Conservation (phyloP, 2,888 invertebrate species). For the Heliconius hortense region DNA sequence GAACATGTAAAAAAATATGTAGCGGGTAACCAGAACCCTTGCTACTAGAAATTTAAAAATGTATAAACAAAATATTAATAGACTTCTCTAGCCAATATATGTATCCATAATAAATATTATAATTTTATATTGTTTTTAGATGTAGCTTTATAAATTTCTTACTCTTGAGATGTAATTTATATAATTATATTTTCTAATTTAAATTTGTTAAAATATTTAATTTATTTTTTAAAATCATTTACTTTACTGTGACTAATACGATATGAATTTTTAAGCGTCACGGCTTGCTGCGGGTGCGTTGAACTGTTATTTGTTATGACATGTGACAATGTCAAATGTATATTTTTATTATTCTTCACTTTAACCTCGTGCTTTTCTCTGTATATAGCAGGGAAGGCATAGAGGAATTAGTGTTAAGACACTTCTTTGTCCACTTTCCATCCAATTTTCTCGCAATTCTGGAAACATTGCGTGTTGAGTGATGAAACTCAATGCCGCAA, state of each 20-base stretch:
- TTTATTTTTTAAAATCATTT: neutral
- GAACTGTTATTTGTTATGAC: conserved; percentile 69
- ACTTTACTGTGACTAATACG: conserved; percentile 5
- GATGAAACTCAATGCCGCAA: neutral
- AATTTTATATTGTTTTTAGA: too few relatives aligned
- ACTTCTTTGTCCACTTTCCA: neutral
- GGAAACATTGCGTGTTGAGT: neutral
- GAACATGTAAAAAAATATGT: too few relatives aligned
- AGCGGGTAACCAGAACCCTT: too few relatives aligned
- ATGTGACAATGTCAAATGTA: conserved; percentile 60
- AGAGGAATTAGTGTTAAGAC: neutral
- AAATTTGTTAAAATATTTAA: neutral
- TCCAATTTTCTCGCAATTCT: neutral
- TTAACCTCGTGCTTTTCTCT: too few relatives aligned
- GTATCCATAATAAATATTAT: too few relatives aligned
- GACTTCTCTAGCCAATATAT: neutral
- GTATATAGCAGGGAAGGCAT: neutral
- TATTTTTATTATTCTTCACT: neutral
- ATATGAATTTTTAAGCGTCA: conserved; percentile 64
- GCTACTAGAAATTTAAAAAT: neutral
- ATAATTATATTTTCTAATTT: too few relatives aligned
- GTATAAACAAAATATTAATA: neutral
- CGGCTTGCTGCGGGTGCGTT: conserved; percentile 57
- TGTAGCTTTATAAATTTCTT: too few relatives aligned
- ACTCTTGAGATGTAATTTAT: too few relatives aligned